phyloP scores from a whole-genome alignment of 2,113 vertebrate genomes.

The Sphaerodactylus townsendi region DNA sequence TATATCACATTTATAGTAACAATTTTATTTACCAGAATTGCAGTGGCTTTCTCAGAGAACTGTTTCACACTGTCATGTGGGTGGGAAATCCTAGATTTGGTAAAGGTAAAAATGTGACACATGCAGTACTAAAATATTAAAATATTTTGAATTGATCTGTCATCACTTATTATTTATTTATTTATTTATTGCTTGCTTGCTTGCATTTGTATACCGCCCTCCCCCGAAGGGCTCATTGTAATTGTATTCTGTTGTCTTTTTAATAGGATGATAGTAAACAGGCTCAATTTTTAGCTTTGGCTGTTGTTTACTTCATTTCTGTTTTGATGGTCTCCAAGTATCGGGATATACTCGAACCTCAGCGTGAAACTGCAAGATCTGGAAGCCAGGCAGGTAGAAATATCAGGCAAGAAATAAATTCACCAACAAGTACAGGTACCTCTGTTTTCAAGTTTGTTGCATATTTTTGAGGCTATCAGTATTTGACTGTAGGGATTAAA shows the following conservation, averaged over 20 bases:
- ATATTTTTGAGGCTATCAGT: background rate
- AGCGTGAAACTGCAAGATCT: conserved; percentile 91
- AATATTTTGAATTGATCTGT: background rate
- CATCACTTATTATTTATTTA: too few relatives aligned
- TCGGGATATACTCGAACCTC: conserved; percentile 96
- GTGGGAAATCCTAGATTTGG: too few relatives aligned
- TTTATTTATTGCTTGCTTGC: too few relatives aligned
- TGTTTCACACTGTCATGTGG: too few relatives aligned
- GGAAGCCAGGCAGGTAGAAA: conserved; percentile 93
- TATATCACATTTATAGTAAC: too few relatives aligned
- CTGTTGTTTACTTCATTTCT: conserved; percentile 98
- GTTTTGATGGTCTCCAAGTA: conserved; percentile 99
- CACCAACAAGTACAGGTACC: conserved; percentile 96
- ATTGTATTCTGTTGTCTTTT: conserved; percentile 34
- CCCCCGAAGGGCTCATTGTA: too few relatives aligned
- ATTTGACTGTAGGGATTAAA: background rate
- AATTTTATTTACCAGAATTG: too few relatives aligned
- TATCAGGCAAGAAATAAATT: conserved; percentile 98
- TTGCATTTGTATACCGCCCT: too few relatives aligned
- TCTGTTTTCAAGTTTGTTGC: conserved; percentile 29
- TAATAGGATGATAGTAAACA: conserved; percentile 97
- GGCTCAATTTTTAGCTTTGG: conserved; percentile 96
- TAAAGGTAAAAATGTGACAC: too few relatives aligned
- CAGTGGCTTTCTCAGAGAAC: too few relatives aligned
- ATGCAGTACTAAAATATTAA: background rate